Percentiles rank a stretch among this genome's conserved stretches.
Conservation (phyloP, 2,888 invertebrate species). For the Megamerina dolium region DNA sequence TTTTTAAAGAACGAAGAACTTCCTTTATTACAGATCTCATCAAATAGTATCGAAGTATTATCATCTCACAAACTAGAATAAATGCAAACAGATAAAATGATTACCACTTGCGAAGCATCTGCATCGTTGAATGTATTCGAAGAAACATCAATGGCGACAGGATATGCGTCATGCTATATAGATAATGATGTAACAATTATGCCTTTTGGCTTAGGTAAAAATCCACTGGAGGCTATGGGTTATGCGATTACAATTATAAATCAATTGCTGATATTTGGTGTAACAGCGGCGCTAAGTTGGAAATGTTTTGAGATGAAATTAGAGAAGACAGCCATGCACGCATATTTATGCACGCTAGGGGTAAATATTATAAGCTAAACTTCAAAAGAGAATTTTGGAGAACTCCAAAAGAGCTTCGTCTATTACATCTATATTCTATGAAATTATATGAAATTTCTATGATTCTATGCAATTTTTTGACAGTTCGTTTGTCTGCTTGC, state of each 20-base stretch:
- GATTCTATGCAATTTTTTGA: too few relatives aligned
- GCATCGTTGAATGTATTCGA: neutral
- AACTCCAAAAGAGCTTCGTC: neutral
- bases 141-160: neutral
- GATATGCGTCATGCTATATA: too few relatives aligned
- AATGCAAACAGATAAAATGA: neutral
- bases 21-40: too few relatives aligned
- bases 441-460: too few relatives aligned
- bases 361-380: constrained; percentile 35
- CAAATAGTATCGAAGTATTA: too few relatives aligned
- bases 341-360: constrained; percentile 42
- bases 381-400: too few relatives aligned
- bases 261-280: constrained; percentile 27
- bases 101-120: neutral
- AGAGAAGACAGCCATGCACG: constrained; percentile 42
- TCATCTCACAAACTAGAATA: too few relatives aligned
- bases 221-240: too few relatives aligned
- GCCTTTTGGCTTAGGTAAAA: too few relatives aligned
- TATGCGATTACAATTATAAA: constrained; percentile 19
- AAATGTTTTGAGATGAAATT: constrained; percentile 38
- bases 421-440: too few relatives aligned
- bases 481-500: constrained; percentile 41
- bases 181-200: too few relatives aligned
- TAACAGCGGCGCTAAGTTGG: constrained; percentile 26
- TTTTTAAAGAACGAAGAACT: too few relatives aligned